Conservation (phyloP, 2,797 vertebrate genomes). For the Perodicticus potto region DNA sequence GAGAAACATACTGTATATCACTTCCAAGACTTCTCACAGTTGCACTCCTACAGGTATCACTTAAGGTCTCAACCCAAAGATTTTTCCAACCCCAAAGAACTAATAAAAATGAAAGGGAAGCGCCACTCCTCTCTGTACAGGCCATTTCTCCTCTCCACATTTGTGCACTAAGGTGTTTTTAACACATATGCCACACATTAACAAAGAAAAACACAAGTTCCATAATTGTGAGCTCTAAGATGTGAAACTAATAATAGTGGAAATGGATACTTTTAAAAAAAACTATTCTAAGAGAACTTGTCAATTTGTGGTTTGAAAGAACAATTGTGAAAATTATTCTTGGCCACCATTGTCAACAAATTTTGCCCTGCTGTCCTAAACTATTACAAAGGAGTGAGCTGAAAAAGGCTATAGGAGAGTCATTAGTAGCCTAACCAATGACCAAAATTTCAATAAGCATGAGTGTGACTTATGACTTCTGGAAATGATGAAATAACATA, state of each 20-base stretch:
- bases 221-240: neutral
- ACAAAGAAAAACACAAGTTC: constrained; percentile 41
- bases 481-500: constrained; percentile 13
- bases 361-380: neutral
- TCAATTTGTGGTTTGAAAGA: constrained; percentile 39
- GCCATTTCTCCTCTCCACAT: neutral
- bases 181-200: neutral
- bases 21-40: constrained; percentile 22
- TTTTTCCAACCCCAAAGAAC: constrained; percentile 51
- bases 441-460: constrained; percentile 57
- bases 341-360: neutral
- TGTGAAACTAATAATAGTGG: neutral
- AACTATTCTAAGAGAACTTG: neutral
- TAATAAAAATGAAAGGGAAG: neutral
- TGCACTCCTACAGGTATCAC: neutral
- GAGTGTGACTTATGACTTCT: constrained; percentile 5
- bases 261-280: neutral
- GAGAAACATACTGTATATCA: neutral
- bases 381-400: neutral
- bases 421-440: constrained; percentile 37
- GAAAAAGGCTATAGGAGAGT: neutral
- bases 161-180: neutral
- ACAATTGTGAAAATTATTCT: constrained; percentile 23
- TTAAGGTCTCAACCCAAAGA: neutral
- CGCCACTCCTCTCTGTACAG: neutral